Percentiles rank a stretch among this genome's conserved stretches.
Evolutionary conservation across 1,140 invertebrate species (phyloP).

Genomic region (Palaemon carinicauda): DNA sequence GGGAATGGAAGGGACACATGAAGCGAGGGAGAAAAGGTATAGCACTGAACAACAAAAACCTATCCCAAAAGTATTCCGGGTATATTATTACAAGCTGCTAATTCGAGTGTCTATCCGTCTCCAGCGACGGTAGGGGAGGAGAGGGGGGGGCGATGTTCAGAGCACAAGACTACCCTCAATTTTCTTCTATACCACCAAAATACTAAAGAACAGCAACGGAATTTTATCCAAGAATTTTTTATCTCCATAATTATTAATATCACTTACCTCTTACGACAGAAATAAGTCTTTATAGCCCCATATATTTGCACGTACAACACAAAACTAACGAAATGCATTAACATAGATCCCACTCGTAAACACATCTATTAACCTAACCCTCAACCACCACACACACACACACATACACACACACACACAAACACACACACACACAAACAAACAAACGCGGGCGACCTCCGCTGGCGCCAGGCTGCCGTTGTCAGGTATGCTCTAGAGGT

Average conservation of each 20-base stretch:
- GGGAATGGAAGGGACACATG: too few relatives aligned
- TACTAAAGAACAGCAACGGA: not conserved
- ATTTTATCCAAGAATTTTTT: too few relatives aligned
- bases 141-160: not conserved
- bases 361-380: not conserved
- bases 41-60: not conserved
- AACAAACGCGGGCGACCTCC: not conserved
- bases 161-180: not conserved
- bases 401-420: not conserved
- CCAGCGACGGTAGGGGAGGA: not conserved
- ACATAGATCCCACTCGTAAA: not conserved
- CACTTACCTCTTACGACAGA: too few relatives aligned
- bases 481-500: not conserved
- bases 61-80: constrained; percentile 38
- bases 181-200: not conserved
- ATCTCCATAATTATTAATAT: too few relatives aligned
- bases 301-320: too few relatives aligned
- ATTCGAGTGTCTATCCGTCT: too few relatives aligned
- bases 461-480: not conserved
- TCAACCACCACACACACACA: not conserved
- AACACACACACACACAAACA: not conserved
- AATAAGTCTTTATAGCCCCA: too few relatives aligned
- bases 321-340: not conserved
- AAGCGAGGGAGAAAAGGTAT: too few relatives aligned
- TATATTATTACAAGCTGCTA: constrained; percentile 16